Evolutionary conservation across 2,113 vertebrate genomes (phyloP), one percentile per base, ranked within the genome.

Genomic region (Butorides virescens): DNA sequence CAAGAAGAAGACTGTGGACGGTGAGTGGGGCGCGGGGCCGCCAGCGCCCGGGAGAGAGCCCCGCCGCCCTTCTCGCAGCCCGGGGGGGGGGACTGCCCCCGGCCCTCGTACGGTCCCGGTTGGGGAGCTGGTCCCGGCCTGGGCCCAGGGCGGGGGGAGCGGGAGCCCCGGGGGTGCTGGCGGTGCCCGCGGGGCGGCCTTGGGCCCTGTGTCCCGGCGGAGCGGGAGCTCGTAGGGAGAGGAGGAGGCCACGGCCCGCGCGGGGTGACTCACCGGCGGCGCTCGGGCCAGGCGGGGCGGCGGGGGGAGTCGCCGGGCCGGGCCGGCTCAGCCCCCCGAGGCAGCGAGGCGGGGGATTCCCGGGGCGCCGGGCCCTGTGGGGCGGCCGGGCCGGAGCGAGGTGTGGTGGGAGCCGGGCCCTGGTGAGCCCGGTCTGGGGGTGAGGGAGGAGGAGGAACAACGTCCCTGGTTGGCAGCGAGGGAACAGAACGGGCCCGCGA

Each of bases 1-100:
- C 96, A 99, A 99, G 98, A 99, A 99, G 98, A 99, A 99, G 97
- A 99, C 99, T 6, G 99, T 98, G 66, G 99, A 99, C 23, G 99
- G 99, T 99, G 98, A 99, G 99, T 68, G 50, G 13, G 67, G 39
- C 9, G 13, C 6, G 36, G n/a, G 56, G 65, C 16, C 4, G 25
- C 19, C 14, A 30, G n/a, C 5, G 15, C 11, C 32, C 15, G 9
- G 8, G 12, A 7, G 3, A 21, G 36, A n/a, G 50, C 30, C 49
- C 36, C 9, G 18, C 61, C 61, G 25, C 18, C n/a, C 22, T 21
- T 12, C 22, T n/a, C 22, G 49, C n/a, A 36, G 77, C 30, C 61
- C 37, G 7, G n/a, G 9, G 15, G 20, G 20, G 25, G 29, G 39
- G 10, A 39, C 61, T 44, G 53, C 8, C 58, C 19, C 4, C 39